Evolutionary conservation across 2,113 vertebrate species (phyloP).

Genomic region (Bubo bubo): DNA sequence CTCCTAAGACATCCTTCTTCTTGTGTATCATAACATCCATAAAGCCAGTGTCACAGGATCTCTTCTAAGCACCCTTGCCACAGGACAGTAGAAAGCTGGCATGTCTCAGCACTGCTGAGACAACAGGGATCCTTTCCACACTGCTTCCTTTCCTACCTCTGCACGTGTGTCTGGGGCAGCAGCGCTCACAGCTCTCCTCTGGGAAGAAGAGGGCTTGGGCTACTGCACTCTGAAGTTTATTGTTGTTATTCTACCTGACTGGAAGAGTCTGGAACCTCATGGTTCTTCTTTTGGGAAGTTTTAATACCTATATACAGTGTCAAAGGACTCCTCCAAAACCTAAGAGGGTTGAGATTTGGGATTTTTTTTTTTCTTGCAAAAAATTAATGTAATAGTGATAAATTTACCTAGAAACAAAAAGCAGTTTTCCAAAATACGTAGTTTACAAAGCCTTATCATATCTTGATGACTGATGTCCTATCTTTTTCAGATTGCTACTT

Average conservation of each 20-base stretch:
- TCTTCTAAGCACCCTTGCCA: background rate
- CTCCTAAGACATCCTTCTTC: background rate
- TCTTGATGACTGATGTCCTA: background rate
- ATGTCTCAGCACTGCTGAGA: background rate
- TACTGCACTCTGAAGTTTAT: background rate
- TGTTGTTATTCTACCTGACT: background rate
- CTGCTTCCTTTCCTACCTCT: background rate
- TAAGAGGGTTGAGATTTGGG: background rate
- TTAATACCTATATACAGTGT: background rate
- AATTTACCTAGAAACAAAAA: background rate
- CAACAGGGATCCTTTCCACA: background rate
- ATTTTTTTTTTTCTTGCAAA: background rate
- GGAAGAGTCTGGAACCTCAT: background rate
- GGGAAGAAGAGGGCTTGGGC: background rate
- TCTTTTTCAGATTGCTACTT: background rate
- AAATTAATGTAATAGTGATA: background rate
- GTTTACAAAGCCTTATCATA: background rate
- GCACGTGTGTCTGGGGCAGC: accelerated
- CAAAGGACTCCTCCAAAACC: background rate
- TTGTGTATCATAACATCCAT: background rate
- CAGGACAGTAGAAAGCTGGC: background rate
- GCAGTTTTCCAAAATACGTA: background rate
- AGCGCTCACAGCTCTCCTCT: background rate
- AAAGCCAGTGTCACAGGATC: background rate
- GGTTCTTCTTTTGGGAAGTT: background rate